Conservation (phyloP, 2,888 invertebrate genomes). For the Tetramorium bicarinatum region DNA sequence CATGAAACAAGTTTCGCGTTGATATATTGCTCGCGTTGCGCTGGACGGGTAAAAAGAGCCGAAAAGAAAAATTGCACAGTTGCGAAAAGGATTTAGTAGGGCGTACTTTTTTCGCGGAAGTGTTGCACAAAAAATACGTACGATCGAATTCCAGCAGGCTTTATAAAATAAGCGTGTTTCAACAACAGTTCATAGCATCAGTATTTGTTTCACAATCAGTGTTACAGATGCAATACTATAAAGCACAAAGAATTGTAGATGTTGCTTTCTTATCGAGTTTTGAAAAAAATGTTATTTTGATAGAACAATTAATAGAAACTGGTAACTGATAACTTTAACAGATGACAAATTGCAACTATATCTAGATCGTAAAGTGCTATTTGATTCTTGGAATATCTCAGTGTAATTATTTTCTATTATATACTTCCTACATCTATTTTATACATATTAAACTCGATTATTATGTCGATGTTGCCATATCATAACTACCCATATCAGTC, state of each 20-base stretch:
- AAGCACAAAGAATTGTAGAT: not conserved
- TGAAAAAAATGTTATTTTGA: not conserved
- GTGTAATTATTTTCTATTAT: not conserved
- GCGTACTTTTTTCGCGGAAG: not conserved
- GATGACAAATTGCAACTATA: too few relatives aligned
- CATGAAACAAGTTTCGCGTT: constrained; percentile 10
- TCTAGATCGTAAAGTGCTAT: too few relatives aligned
- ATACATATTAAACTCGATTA: not conserved
- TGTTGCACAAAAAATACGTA: constrained; percentile 9
- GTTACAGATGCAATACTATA: not conserved
- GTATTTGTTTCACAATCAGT: not conserved
- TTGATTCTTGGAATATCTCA: not conserved
- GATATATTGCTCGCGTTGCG: not conserved
- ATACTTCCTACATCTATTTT: not conserved
- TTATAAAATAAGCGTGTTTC: constrained; percentile 22
- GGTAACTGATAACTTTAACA: too few relatives aligned
- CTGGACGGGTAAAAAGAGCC: constrained; percentile 26
- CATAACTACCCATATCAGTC: not conserved
- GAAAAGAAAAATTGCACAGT: constrained; percentile 31
- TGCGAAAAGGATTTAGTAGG: constrained; percentile 23
- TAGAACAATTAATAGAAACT: not conserved
- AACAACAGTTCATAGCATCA: not conserved
- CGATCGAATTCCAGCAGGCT: constrained; percentile 7
- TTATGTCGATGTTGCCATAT: not conserved
- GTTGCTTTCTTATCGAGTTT: not conserved